Conservation (phyloP, 2,797 vertebrate genomes). For the Holocentrus rufus region DNA sequence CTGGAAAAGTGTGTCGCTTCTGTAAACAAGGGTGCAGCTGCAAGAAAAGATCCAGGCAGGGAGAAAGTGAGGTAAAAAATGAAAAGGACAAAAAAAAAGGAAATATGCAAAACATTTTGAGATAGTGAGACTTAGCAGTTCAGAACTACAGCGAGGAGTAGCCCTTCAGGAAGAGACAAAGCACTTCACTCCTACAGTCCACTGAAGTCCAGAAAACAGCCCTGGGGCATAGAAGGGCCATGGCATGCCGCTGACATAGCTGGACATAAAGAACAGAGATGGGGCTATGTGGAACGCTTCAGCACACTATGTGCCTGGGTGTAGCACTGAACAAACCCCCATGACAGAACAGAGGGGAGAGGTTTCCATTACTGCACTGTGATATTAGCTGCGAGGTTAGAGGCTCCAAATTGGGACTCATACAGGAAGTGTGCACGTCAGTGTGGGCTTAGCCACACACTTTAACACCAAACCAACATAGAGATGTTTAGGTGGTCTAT, state of each 20-base stretch:
- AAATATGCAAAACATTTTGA: constrained; percentile 9
- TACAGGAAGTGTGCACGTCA: constrained; percentile 55
- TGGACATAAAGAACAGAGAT: constrained; percentile 6
- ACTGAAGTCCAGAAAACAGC: neutral
- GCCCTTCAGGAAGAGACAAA: constrained; percentile 7
- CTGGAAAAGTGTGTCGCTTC: constrained; percentile 32
- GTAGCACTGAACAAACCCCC: constrained; percentile 47
- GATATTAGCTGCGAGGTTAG: constrained; percentile 8
- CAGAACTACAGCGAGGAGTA: no score
- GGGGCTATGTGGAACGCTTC: constrained; percentile 16
- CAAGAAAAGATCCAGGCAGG: constrained; percentile 23
- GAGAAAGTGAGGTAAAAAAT: neutral
- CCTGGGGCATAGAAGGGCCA: neutral
- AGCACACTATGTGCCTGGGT: neutral
- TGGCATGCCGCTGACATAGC: constrained; percentile 6
- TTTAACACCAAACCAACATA: constrained; percentile 14
- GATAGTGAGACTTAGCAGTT: constrained; percentile 7
- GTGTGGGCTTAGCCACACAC: constrained; percentile 20
- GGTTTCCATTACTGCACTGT: constrained; percentile 42
- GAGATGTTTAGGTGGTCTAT: constrained; percentile 30
- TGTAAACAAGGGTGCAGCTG: constrained; percentile 57
- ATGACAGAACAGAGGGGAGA: constrained; percentile 16
- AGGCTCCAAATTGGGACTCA: constrained; percentile 36
- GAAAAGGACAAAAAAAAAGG: neutral
- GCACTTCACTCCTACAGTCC: neutral